phyloP scores from a whole-genome alignment of 2,113 vertebrate genomes.

The Cacatua alba region DNA sequence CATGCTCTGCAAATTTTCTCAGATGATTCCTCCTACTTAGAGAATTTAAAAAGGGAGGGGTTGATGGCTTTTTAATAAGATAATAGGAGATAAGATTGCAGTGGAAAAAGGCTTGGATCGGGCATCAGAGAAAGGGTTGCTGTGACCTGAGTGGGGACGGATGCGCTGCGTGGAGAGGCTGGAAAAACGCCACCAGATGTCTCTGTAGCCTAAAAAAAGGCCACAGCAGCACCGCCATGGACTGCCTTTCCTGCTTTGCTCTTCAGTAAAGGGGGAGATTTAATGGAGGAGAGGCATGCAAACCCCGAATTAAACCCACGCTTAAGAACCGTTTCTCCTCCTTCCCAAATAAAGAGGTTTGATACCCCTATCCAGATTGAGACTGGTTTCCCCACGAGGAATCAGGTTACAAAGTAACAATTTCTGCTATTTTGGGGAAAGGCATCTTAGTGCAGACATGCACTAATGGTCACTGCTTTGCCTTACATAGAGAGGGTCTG shows the following conservation, averaged over 20 bases:
- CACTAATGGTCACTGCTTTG: not conserved
- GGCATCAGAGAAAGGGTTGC: not conserved
- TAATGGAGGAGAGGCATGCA: not conserved
- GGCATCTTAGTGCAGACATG: not conserved
- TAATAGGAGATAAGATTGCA: not conserved
- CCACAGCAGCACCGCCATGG: not conserved
- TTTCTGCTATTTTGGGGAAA: not conserved
- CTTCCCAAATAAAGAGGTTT: not conserved
- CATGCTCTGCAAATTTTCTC: not conserved
- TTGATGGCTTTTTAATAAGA: not conserved
- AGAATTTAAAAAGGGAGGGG: not conserved
- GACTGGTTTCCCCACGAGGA: not conserved
- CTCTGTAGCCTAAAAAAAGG: constrained; percentile 64
- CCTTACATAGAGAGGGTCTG: not conserved
- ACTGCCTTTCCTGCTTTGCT: not conserved
- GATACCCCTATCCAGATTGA: rapidly evolving
- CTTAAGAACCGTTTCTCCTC: not conserved
- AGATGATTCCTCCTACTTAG: not conserved
- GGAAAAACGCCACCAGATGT: constrained; percentile 75
- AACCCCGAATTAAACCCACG: not conserved
- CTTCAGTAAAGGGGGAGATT: not conserved
- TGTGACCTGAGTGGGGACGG: not conserved
- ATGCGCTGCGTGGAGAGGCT: not conserved
- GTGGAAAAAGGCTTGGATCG: not conserved
- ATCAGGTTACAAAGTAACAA: not conserved